Evolutionary conservation across 2,113 vertebrate species (phyloP).

Genomic region (Plecotus auritus): DNA sequence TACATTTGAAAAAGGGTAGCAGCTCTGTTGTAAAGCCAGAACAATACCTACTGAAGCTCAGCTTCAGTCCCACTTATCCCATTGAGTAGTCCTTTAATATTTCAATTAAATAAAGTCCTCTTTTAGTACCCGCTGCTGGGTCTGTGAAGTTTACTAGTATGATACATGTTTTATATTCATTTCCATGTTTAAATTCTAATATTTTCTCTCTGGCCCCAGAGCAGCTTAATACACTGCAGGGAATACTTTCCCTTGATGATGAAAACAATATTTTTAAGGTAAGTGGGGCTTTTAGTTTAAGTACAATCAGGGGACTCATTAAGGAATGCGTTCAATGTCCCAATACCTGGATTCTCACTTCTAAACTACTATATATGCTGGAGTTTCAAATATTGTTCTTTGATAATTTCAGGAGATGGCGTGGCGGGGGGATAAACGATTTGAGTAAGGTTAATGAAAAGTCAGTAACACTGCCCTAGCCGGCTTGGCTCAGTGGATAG

Average conservation of each 20-base stretch:
- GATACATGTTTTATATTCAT: constrained; percentile 72
- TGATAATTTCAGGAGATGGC: background rate
- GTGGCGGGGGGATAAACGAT: background rate
- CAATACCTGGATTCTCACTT: constrained; percentile 15
- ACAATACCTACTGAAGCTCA: constrained; percentile 62
- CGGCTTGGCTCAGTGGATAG: too few relatives aligned
- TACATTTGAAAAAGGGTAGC: constrained; percentile 70
- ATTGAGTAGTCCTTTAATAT: constrained; percentile 67
- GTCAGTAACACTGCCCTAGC: background rate
- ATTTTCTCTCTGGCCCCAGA: constrained; percentile 73
- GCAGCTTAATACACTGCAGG: constrained; percentile 75
- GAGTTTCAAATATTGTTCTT: constrained; percentile 45
- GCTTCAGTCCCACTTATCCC: constrained; percentile 66
- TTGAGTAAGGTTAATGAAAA: constrained; percentile 26
- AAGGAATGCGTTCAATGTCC: constrained; percentile 34
- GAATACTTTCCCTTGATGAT: constrained; percentile 78
- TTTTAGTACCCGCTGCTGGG: constrained; percentile 69
- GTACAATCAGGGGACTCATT: constrained; percentile 68
- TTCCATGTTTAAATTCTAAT: constrained; percentile 74
- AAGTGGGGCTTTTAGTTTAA: constrained; percentile 75
- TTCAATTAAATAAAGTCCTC: constrained; percentile 78
- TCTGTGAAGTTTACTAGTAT: constrained; percentile 71
- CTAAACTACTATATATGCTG: background rate
- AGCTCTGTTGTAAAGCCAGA: constrained; percentile 67
- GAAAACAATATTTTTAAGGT: constrained; percentile 78